Conservation (phyloP, 1,140 invertebrate genomes). For the Calliopsis andreniformis region DNA sequence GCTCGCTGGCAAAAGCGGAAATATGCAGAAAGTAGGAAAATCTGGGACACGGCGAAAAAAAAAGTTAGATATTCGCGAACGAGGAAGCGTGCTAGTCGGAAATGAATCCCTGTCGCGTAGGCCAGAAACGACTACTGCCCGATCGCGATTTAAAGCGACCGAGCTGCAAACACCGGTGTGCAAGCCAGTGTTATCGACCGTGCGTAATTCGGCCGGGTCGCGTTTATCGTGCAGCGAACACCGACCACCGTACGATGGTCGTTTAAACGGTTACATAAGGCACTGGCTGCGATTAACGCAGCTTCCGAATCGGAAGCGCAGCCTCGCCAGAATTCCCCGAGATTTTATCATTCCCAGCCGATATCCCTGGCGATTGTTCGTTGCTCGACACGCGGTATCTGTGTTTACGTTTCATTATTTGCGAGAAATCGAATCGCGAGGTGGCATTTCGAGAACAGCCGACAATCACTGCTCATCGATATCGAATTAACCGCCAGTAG, state of each 20-base stretch:
- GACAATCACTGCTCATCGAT: background rate
- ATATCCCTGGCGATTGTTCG: slow-evolving; percentile 5
- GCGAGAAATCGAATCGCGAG: background rate
- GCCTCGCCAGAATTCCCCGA: background rate
- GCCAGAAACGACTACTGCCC: slow-evolving; percentile 17
- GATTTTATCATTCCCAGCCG: slow-evolving; percentile 11
- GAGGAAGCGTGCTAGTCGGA: slow-evolving; percentile 49
- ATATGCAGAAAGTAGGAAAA: background rate
- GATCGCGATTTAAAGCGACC: slow-evolving; percentile 60
- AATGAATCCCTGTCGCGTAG: slow-evolving; percentile 71
- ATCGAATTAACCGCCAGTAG: background rate
- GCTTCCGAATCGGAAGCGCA: background rate
- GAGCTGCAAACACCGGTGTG: slow-evolving; percentile 13
- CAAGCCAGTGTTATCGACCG: slow-evolving; percentile 55
- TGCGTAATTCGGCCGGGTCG: slow-evolving; percentile 55
- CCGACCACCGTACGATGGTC: slow-evolving; percentile 4
- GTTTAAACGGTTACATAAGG: slow-evolving; percentile 41
- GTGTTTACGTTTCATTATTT: too few relatives aligned
- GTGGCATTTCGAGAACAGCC: background rate
- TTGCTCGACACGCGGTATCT: background rate
- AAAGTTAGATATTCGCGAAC: slow-evolving; percentile 1
- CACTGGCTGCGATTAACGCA: slow-evolving; percentile 31
- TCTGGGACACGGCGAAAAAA: background rate
- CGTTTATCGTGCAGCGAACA: slow-evolving; percentile 54
- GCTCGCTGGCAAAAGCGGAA: background rate